Conservation (phyloP, 2,888 invertebrate species). For the Zygaena filipendulae region DNA sequence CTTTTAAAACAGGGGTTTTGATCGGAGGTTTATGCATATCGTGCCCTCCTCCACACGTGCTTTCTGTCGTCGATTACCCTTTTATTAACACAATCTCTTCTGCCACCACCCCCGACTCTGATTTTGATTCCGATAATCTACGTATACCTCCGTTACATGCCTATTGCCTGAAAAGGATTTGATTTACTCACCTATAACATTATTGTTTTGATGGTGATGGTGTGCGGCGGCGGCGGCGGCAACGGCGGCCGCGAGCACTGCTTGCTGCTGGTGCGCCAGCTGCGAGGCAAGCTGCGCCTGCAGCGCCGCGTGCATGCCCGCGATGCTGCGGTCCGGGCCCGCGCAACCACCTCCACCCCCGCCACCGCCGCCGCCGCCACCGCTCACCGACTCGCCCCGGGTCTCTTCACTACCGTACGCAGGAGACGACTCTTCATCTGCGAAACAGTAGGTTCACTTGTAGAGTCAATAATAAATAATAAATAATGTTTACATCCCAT, state of each 20-base stretch:
- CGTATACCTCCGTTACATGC: no score
- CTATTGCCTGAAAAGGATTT: no score
- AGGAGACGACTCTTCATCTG: slow-evolving; percentile 62
- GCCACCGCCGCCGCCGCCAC: slow-evolving; percentile 21
- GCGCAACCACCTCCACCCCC: slow-evolving; percentile 32
- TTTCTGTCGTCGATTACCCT: no score
- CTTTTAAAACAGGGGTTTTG: no score
- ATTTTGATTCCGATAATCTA: no score
- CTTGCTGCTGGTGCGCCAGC: slow-evolving; percentile 69
- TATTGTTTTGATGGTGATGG: slow-evolving; percentile 70
- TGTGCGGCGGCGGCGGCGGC: slow-evolving; percentile 71
- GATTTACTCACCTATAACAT: slow-evolving; percentile 69
- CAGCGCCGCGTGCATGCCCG: slow-evolving; percentile 53
- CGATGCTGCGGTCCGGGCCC: slow-evolving; percentile 20
- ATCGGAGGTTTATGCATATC: no score
- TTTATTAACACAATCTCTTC: no score
- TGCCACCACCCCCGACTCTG: no score
- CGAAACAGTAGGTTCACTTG: slow-evolving; percentile 14
- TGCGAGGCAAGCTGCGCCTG: slow-evolving; percentile 72
- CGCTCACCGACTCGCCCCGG: slow-evolving; percentile 54
- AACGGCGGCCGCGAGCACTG: slow-evolving; percentile 63
- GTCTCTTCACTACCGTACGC: slow-evolving; percentile 60
- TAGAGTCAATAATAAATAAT: no score
- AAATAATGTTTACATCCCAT: no score
- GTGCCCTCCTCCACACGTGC: no score